Percentiles rank a stretch among this genome's conserved stretches.
phyloP scores from a whole-genome alignment of 2,113 vertebrate genomes.

The Pithys albifrons region DNA sequence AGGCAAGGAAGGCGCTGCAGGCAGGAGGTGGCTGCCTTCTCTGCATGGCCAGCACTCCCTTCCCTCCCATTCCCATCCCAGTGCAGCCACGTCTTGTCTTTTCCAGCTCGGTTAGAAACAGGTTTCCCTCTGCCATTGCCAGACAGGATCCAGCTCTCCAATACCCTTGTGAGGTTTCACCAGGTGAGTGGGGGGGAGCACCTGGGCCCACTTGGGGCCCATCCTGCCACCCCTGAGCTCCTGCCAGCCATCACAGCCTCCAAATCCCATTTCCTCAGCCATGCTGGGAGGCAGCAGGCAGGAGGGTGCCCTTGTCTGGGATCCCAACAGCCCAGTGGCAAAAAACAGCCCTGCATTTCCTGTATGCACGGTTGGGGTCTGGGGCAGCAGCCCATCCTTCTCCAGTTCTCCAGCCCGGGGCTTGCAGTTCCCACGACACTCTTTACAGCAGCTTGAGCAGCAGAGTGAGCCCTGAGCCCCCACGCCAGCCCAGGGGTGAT shows the following conservation, averaged over 20 bases:
- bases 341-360: no score
- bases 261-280: accelerated
- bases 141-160: constrained; percentile 42
- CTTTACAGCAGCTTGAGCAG: neutral
- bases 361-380: accelerated
- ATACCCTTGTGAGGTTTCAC: constrained; percentile 48
- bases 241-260: accelerated
- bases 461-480: neutral
- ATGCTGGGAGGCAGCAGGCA: accelerated
- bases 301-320: accelerated
- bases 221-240: accelerated
- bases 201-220: accelerated
- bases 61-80: neutral
- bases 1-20: neutral
- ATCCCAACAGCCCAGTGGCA: neutral
- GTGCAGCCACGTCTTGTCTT: neutral
- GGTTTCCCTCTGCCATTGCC: constrained; percentile 72
- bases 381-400: accelerated
- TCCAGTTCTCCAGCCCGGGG: neutral
- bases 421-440: accelerated
- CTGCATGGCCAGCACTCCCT: accelerated
- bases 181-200: constrained; percentile 61
- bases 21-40: neutral
- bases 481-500: accelerated
- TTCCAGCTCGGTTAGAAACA: constrained; percentile 57